A percentile compares a stretch with the other conserved stretches of the same genome.
Evolutionary conservation across 92 coral and sea anemone species (phyloP).

Genomic region (Hydrozoanthus gracilis): DNA sequence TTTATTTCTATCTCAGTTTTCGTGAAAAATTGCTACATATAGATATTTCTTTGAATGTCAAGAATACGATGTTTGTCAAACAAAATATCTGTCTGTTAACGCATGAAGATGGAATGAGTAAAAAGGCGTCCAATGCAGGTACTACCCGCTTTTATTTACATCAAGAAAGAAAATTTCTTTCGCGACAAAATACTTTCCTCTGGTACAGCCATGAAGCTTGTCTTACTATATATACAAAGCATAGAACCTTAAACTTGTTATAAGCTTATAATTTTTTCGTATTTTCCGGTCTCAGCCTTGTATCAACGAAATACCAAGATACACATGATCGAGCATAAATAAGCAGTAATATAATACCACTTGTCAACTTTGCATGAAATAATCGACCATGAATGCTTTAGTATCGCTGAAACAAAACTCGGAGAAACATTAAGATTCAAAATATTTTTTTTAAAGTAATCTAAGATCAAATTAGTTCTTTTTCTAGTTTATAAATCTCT

Average conservation of each 20-base stretch:
- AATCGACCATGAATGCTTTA: conserved; percentile 4
- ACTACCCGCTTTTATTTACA: conserved; percentile 85
- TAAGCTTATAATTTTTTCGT: not conserved
- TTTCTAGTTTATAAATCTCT: not conserved
- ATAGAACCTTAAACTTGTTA: not conserved
- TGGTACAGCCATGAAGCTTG: not conserved
- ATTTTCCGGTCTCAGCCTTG: not conserved
- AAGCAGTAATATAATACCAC: not conserved
- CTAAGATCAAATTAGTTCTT: not conserved
- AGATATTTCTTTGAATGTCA: conserved; percentile 18
- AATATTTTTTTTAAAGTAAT: not conserved
- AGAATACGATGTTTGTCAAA: conserved; percentile 42
- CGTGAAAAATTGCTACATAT: conserved; percentile 4
- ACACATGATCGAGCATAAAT: conserved; percentile 8
- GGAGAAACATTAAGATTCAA: too few species aligned
- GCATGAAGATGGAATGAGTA: conserved; percentile 32
- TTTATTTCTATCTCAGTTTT: not conserved
- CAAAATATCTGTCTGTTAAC: conserved; percentile 27
- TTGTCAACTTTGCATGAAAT: not conserved
- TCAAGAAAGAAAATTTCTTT: conserved; percentile 63
- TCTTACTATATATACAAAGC: not conserved
- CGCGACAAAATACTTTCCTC: not conserved
- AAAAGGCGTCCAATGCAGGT: conserved; percentile 52
- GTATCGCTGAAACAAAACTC: conserved; percentile 1
- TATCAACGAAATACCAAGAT: not conserved